Conservation (phyloP, 2,888 invertebrate genomes). For the Acanthopleura granulata region DNA sequence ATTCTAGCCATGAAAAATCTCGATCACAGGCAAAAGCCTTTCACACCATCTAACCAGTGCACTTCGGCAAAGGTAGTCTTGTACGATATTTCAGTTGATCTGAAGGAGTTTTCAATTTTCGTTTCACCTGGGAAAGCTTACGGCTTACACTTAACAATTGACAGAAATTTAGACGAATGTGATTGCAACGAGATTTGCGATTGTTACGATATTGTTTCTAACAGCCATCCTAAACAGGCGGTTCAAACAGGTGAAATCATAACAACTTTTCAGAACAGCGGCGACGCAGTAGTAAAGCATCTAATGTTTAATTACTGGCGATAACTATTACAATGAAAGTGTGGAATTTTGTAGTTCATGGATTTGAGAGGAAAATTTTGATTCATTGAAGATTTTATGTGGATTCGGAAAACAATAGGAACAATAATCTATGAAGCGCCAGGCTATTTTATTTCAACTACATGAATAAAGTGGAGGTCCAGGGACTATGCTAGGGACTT, state of each 20-base stretch:
- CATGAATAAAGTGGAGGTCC: too few species aligned
- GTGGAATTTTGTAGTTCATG: too few species aligned
- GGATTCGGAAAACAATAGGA: too few species aligned
- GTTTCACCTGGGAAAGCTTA: neutral
- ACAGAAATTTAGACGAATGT: neutral
- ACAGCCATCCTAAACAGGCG: neutral
- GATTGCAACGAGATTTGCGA: neutral
- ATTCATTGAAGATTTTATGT: too few species aligned
- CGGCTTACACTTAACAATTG: neutral
- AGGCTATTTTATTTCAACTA: too few species aligned
- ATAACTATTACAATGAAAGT: neutral
- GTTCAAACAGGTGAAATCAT: neutral
- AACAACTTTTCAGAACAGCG: neutral
- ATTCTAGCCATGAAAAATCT: neutral
- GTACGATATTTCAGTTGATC: neutral
- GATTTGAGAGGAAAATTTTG: too few species aligned
- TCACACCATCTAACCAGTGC: neutral
- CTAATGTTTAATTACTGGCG: neutral
- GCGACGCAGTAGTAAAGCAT: neutral
- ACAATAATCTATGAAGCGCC: too few species aligned
- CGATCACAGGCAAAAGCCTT: neutral
- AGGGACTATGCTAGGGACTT: too few species aligned
- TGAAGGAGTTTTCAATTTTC: neutral
- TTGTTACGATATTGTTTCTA: neutral
- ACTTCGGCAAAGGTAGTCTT: neutral